These are phyloP conservation scores for Sycophila texana DNA, from an alignment of 2,888 invertebrate species.

Conservation along the genomic window DNA sequence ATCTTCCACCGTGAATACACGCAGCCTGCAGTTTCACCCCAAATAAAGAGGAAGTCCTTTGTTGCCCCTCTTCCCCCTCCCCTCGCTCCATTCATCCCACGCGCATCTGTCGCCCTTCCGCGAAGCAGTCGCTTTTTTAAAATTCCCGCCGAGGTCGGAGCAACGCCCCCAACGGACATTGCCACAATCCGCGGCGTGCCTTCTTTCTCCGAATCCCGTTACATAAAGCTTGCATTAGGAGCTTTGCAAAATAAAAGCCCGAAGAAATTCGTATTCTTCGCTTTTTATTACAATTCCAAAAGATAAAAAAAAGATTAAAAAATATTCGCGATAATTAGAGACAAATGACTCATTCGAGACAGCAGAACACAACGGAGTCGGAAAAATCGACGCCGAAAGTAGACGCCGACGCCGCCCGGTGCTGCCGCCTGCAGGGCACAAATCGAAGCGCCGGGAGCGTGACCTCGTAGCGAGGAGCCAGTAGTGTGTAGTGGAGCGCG, in stretches of 20 bases:
- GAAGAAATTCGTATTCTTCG: neutral
- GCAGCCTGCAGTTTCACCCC: conserved; percentile 19
- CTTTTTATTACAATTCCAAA: too few relatives aligned
- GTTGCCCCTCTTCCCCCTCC: conserved; percentile 16
- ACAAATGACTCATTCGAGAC: too few relatives aligned
- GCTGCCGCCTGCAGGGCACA: conserved; percentile 16
- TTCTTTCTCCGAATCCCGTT: neutral
- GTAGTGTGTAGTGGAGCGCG: neutral
- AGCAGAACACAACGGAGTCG: too few relatives aligned
- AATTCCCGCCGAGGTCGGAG: conserved; percentile 27
- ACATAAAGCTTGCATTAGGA: neutral
- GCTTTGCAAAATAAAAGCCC: neutral
- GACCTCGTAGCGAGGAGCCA: conserved; percentile 18
- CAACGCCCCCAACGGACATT: neutral
- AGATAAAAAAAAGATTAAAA: too few relatives aligned
- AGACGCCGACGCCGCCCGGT: neutral
- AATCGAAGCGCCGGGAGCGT: conserved; percentile 24
- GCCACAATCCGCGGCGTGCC: neutral
- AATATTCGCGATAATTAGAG: too few relatives aligned
- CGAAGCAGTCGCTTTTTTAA: conserved; percentile 18
- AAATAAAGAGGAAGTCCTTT: conserved; percentile 39
- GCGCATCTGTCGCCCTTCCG: conserved; percentile 30
- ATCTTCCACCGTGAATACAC: neutral
- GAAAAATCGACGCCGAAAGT: neutral
- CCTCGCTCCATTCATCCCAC: neutral